Conservation (phyloP, 2,888 invertebrate genomes). For the Fragum whitleyi region DNA sequence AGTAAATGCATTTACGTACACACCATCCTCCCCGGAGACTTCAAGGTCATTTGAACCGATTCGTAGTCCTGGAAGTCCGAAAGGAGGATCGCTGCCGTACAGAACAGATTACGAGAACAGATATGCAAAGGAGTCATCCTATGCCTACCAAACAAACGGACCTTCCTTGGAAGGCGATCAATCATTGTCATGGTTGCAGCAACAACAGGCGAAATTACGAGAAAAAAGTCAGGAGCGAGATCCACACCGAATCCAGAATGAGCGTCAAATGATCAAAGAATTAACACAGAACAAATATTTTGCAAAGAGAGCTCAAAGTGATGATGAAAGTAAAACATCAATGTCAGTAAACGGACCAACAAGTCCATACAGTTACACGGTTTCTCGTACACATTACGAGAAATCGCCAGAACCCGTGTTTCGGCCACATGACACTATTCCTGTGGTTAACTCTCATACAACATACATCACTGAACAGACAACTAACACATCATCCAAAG, state of each 20-base stretch:
- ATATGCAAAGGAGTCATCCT: conserved; percentile 63
- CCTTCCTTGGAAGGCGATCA: conserved; percentile 68
- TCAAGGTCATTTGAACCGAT: conserved; percentile 64
- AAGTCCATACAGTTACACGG: conserved; percentile 68
- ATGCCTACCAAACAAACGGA: conserved; percentile 73
- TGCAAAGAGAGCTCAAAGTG: conserved; percentile 86
- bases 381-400: conserved; percentile 69
- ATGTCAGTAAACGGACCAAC: conserved; percentile 74
- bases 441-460: conserved; percentile 58
- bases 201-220: conserved; percentile 83
- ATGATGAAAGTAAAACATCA: conserved; percentile 76
- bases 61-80: conserved; percentile 62
- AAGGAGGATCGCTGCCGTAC: conserved; percentile 75
- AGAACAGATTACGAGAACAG: conserved; percentile 80
- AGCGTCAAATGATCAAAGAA: conserved; percentile 93
- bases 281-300: conserved; percentile 85
- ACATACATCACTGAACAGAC: conserved; percentile 63
- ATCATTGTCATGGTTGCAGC: conserved; percentile 81
- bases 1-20: conserved; percentile 80
- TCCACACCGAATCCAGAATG: conserved; percentile 84
- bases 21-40: conserved; percentile 71
- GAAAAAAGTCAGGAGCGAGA: conserved; percentile 69
- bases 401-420: conserved; percentile 64
- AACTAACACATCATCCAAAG: conserved; percentile 41
- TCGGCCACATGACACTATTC: conserved; percentile 57